A percentile compares a stretch with the other conserved stretches of the same genome.
phyloP scores from a whole-genome alignment of 2,113 vertebrate genomes.

The Nansenia antarctica region DNA sequence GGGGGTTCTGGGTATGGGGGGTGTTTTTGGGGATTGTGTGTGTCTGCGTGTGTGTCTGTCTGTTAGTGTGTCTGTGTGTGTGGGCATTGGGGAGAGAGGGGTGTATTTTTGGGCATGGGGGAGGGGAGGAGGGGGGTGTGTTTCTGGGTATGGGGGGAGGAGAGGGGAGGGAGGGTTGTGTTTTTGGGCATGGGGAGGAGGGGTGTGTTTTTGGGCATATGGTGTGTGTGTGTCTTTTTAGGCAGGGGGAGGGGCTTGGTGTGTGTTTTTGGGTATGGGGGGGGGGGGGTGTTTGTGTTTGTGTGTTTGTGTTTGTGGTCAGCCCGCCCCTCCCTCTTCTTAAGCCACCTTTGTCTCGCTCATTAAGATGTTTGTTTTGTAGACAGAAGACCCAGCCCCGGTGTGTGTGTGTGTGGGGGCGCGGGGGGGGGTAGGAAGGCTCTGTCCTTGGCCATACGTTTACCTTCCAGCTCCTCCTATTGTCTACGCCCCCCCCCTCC shows the following conservation, averaged over 20 bases:
- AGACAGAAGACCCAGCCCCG: conserved; percentile 77
- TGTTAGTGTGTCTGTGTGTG: no score
- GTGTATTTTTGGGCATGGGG: conserved; percentile 18
- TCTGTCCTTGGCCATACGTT: conserved; percentile 70
- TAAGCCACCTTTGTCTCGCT: conserved; percentile 74
- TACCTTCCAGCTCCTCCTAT: conserved; percentile 63
- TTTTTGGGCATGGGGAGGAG: not conserved
- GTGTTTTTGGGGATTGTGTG: conserved; percentile 9
- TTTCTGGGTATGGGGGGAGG: no score
- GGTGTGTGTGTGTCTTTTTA: conserved; percentile 46
- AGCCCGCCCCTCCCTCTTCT: conserved; percentile 63
- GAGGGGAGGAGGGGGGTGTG: not conserved
- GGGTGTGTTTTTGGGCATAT: conserved; percentile 3
- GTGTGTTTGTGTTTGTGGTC: conserved; percentile 64
- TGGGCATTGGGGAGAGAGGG: no score
- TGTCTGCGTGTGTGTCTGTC: conserved; percentile 47
- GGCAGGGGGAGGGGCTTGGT: not conserved
- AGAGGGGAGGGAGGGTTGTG: not conserved
- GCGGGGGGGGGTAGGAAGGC: conserved; percentile 61
- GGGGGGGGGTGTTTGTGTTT: conserved; percentile 1
- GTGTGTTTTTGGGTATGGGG: not conserved
- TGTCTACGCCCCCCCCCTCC: no score
- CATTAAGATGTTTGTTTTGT: conserved; percentile 79
- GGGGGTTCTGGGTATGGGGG: no score
- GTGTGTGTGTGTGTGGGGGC: no score